Base-by-base conservation (phyloP, 2,888 invertebrate genomes). In the Alloplasta piceator region DNA sequence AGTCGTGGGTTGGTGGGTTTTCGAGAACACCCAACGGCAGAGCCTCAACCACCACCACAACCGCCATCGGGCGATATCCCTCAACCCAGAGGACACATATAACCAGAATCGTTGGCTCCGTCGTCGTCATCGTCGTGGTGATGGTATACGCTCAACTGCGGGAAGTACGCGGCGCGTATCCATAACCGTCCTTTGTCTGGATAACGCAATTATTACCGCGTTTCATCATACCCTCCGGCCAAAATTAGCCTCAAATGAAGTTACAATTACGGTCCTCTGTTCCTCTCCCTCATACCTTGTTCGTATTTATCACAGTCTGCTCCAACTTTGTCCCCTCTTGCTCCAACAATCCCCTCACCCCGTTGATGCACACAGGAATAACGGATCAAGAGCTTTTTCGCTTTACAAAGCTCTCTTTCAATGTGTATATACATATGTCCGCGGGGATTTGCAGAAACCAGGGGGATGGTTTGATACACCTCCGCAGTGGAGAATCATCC, bases 201-300 rank as follows among this genome's bases (percentile, higher is more conserved):
- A 88, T 92, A 92, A 92, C 88, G 87, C 90, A 89, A 92, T 92
- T 92, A 92, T 91, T 90, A 90, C 90, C 88, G 89, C 90, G 91
- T 91, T 92, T 91, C 91, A 92, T 92, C 92, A 92, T 92, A 91
- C 89, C 89, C 90, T 88, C 90, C 87, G 85, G 86, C 87, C 85
- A 87, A 90, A 92, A 92, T 92, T 92, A 92, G 91, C 91, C 90
- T 89, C 91, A 92, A 92, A 92, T 90, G 92, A 91, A 92, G 91
- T 92, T 92, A 92, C 91, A 92, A 92, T 92, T 91, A 91, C 90
- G 89, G 84, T 85, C 85, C 87, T 86, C 85, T 81, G 78, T 66
- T 70, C 81, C 78, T 82, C 71, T 60, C 71, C 60, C 39, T 60
- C 72, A 74, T 79, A 55, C 64, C 64, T 67, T 39, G 66, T 60